Evolutionary conservation across 2,113 vertebrate genomes (phyloP).

Genomic region (Sitta europaea): DNA sequence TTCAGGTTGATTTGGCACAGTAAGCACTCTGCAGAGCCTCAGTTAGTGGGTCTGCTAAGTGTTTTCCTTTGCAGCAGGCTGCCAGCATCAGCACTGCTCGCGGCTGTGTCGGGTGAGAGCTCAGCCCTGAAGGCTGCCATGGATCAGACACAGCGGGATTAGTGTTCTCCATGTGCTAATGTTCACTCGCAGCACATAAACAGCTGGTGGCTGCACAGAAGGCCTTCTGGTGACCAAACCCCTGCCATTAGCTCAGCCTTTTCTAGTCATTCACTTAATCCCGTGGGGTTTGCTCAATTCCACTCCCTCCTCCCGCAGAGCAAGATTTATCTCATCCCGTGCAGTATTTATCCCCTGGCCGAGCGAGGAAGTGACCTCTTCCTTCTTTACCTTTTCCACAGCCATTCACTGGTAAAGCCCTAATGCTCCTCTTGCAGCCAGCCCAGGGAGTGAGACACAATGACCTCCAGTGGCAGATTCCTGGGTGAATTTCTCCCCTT

Average conservation of each 20-base stretch:
- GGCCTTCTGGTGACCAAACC: not conserved
- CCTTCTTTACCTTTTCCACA: not conserved
- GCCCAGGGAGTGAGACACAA: not conserved
- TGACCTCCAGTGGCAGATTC: constrained; percentile 51
- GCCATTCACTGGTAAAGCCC: not conserved
- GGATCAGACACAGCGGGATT: not conserved
- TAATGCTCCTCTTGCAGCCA: not conserved
- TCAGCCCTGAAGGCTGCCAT: not conserved
- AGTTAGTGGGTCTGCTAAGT: not conserved
- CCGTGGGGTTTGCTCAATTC: not conserved
- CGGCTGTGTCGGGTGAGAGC: accelerated
- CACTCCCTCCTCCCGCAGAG: not conserved
- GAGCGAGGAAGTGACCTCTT: not conserved
- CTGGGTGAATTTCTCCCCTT: not conserved
- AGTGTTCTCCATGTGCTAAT: constrained; percentile 25
- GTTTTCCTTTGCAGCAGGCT: not conserved
- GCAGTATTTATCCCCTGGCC: not conserved
- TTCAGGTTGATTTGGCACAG: not conserved
- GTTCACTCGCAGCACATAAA: not conserved
- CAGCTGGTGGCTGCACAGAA: not conserved
- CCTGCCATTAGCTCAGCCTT: not conserved
- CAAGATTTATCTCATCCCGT: not conserved
- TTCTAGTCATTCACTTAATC: constrained; percentile 6
- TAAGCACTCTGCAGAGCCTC: not conserved
- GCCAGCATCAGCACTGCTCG: not conserved